Evolutionary conservation across 2,113 vertebrate genomes (phyloP), one percentile per base, ranked within the genome.

Genomic region (Mola mola): DNA sequence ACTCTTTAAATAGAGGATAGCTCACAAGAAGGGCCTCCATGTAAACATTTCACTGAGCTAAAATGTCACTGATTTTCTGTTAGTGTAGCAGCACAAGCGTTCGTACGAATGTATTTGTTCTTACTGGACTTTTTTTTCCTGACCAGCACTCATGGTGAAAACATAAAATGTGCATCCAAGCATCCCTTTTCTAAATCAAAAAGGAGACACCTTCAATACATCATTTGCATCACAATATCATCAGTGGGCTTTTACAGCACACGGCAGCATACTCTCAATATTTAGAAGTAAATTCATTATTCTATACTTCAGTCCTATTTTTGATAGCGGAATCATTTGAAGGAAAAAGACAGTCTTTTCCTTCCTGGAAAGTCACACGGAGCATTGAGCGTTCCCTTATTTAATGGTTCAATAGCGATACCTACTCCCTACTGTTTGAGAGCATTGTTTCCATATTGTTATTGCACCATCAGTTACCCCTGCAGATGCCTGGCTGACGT

Each of bases 401-500:
- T 87, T 84, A 86, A 85, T 76, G 83, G 74, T 82, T 82, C 80
- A 78, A 72, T 83, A 69, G 78, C 26, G 70, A 79, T 82, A 80
- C 78, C 72, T 79, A 72, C 64, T 52, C 71, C 72, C 72, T 71
- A 61, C 74, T 78, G 80, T 82, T 85, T 72, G 56, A 85, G 69
- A 79, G 79, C 81, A 74, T 85, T 88, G 85, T 87, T 88, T 86
- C 75, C 76, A 75, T 72, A 48, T 63, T 76, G 72, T 86, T 88
- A 90, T 87, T 87, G 85, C 75, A 2, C 77, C 85, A 84, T 89
- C 84, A 55, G 56, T 87, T 89, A 88, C 79, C 60, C 24, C 73
- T 41, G 76, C 57, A 33, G 82, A 85, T 73, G 75, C 79, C 65
- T 38, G 58, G 65, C 58, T 88, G 87, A 87, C 84, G 71, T 61